Conservation (phyloP, 2,888 invertebrate species). For the Amblyjoppa fuscipennis region DNA sequence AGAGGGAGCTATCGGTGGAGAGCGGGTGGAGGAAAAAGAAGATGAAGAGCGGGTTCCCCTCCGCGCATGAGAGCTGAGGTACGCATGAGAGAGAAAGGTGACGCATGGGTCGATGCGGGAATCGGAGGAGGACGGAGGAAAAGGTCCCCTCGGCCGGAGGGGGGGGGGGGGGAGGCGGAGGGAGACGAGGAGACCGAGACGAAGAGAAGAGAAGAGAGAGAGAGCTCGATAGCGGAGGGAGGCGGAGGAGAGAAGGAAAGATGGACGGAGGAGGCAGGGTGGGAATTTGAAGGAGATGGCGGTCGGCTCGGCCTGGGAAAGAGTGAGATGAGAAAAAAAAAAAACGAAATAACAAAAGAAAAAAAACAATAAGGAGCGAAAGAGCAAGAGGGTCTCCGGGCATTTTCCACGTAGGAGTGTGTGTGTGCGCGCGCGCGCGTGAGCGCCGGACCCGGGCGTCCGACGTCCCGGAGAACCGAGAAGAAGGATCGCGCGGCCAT, state of each 20-base stretch:
- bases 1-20: conserved; percentile 32
- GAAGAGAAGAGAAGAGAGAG: conserved; percentile 41
- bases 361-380: neutral
- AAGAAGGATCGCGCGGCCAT: conserved; percentile 64
- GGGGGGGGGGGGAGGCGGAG: neutral
- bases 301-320: conserved; percentile 39
- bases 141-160: neutral
- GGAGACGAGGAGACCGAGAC: neutral
- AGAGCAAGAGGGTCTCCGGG: conserved; percentile 40
- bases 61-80: neutral
- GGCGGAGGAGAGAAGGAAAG: conserved; percentile 65
- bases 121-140: conserved; percentile 40
- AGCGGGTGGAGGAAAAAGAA: conserved; percentile 1
- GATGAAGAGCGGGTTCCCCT: conserved; percentile 10
- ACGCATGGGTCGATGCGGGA: conserved; percentile 41
- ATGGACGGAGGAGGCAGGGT: conserved; percentile 72
- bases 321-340: conserved; percentile 34
- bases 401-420: conserved; percentile 52
- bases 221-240: conserved; percentile 24
- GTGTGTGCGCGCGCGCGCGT: neutral
- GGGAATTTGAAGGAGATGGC: conserved; percentile 71
- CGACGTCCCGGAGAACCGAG: conserved; percentile 34
- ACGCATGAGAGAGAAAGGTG: conserved; percentile 41
- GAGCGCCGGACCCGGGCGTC: conserved; percentile 19
- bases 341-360: conserved; percentile 17